Percentiles rank a stretch among this genome's conserved stretches.
Evolutionary conservation across 1,140 invertebrate genomes (phyloP).

Genomic region (Drosophila sulfurigaster): DNA sequence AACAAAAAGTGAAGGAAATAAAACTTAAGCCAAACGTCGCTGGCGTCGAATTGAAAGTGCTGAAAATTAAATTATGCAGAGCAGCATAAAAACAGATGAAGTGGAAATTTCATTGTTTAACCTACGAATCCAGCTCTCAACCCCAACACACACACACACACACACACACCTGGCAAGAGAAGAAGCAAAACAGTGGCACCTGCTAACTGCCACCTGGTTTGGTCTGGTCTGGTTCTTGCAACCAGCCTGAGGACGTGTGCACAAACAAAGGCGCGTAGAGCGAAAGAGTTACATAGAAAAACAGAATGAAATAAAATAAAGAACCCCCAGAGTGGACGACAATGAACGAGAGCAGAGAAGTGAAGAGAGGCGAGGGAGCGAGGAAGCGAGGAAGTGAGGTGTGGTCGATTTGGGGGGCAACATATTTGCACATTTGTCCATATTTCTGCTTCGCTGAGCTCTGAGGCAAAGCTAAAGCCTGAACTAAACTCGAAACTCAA

Average conservation of each 20-base stretch:
- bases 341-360: conserved; percentile 6
- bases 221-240: background rate
- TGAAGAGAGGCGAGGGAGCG: conserved; percentile 1
- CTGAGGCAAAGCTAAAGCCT: conserved; percentile 6
- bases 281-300: conserved; percentile 48
- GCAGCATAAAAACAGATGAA: conserved; percentile 82
- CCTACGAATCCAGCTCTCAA: conserved; percentile 55
- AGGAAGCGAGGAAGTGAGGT: conserved; percentile 23
- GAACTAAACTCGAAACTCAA: conserved; percentile 9
- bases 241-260: conserved; percentile 39
- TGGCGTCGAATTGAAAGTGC: conserved; percentile 67
- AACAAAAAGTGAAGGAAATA: conserved; percentile 47
- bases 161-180: conserved; percentile 2
- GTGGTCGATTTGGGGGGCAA: conserved; percentile 21
- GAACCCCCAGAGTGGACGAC: conserved; percentile 12
- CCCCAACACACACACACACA: background rate
- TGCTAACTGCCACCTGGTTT: background rate
- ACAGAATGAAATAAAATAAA: conserved; percentile 23
- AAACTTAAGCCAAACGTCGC: conserved; percentile 34
- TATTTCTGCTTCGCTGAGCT: conserved; percentile 74
- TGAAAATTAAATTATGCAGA: conserved; percentile 80
- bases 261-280: conserved; percentile 72
- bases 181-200: background rate
- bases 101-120: conserved; percentile 83
- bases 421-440: conserved; percentile 82